Conservation (phyloP, 2,888 invertebrate genomes). For the Apodemia hepburni region DNA sequence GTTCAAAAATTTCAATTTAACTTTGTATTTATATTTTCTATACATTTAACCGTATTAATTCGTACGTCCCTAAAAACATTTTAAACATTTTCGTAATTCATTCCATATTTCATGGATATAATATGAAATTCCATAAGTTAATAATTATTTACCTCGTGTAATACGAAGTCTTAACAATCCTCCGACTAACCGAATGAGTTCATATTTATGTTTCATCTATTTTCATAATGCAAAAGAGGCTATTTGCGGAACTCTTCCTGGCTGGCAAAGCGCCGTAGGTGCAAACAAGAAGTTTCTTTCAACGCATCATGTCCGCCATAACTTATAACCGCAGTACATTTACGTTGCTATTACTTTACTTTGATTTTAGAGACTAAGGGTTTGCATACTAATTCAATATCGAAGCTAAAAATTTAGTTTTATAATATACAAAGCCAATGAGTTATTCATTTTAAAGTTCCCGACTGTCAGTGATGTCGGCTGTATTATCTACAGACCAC, state of each 20-base stretch:
- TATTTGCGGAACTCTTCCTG: conserved; percentile 61
- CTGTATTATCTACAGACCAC: too few relatives aligned
- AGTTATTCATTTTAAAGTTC: too few relatives aligned
- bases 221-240: conserved; percentile 63
- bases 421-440: too few relatives aligned
- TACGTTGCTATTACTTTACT: background rate
- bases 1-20: too few relatives aligned
- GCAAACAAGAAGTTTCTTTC: conserved; percentile 43
- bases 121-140: background rate
- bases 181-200: conserved; percentile 13
- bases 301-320: conserved; percentile 39
- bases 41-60: too few relatives aligned
- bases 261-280: conserved; percentile 41
- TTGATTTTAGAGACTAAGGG: background rate
- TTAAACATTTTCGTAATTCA: too few relatives aligned
- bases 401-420: too few relatives aligned
- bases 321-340: background rate
- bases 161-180: background rate
- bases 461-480: too few relatives aligned
- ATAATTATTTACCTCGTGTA: background rate
- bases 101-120: background rate
- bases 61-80: too few relatives aligned
- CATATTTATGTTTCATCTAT: conserved; percentile 38
- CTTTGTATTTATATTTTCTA: too few relatives aligned
- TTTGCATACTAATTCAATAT: background rate